Percentiles rank a stretch among this genome's conserved stretches.
phyloP scores from a whole-genome alignment of 2,797 vertebrate genomes.

The Gymnothorax javanicus region DNA sequence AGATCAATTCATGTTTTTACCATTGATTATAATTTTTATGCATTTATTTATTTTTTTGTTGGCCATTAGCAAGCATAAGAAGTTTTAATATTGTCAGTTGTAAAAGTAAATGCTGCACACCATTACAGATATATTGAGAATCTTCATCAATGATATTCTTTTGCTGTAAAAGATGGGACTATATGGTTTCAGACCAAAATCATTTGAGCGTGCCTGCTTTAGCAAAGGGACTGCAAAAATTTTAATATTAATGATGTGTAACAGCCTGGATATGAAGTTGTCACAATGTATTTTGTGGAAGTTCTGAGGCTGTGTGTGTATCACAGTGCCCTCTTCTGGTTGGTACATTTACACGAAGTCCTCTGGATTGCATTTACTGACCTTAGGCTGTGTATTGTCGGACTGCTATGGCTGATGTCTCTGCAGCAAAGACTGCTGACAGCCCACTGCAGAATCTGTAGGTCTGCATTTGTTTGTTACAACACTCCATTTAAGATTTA shows the following conservation, averaged over 20 bases:
- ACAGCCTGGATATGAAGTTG: not conserved
- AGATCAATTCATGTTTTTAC: not conserved
- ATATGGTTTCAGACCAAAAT: not conserved
- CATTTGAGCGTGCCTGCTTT: not conserved
- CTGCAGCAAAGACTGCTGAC: not conserved
- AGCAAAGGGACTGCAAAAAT: not conserved
- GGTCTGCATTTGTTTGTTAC: not conserved
- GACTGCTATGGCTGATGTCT: not conserved
- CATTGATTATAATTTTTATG: not conserved
- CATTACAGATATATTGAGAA: not conserved
- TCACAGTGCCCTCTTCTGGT: constrained; percentile 12
- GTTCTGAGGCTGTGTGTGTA: not conserved
- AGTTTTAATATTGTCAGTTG: not conserved
- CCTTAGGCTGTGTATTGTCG: not conserved
- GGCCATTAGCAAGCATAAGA: not conserved
- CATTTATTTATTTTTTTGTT: not conserved
- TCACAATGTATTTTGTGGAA: not conserved
- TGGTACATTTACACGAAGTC: not conserved
- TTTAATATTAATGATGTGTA: constrained; percentile 12
- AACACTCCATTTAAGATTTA: not conserved
- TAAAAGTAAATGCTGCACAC: not conserved
- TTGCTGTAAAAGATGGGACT: not conserved
- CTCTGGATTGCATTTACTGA: not conserved
- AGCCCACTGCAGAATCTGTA: not conserved
- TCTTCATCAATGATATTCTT: not conserved